Evolutionary conservation across 2,888 invertebrate genomes (phyloP), one percentile per base, ranked within the genome.

Genomic region (Dolichomitus sp.): DNA sequence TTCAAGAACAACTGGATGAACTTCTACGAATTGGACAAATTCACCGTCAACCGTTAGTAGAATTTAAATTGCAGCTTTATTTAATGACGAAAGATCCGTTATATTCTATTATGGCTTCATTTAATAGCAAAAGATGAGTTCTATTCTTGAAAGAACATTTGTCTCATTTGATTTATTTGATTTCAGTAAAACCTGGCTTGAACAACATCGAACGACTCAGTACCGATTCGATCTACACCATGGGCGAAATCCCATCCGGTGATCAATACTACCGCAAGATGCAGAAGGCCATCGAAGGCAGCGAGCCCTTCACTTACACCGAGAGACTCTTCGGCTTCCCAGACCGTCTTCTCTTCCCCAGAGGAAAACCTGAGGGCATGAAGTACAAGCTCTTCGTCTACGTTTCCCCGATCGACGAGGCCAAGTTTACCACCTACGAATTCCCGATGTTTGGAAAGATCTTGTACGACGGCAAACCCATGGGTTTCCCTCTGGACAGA

Each of bases 291-390:
- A 86, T 91, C 69, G 89, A 90, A 72, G 93, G 92, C 42, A 90
- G 87, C 77, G 92, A 91, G 61, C 92, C 92, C 6, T 92, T 92
- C 87, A 88, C 87, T 0, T 93, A 93, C 87, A 87, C 72, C 79
- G 89, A 91, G 11, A 88, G 85, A 50, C 14, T 86, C 48, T 90
- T 88, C 79, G 90, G 88, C 12, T 95, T 95, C 91, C 96, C 96
- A 11, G 94, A 95, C 81, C 95, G 96, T 86, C 93, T 97, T 65
- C 92, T 95, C 89, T 92, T 97, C 72, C 97, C 97, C 87, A 96
- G 95, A 91, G 97, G 96, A 76, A 95, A 93, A 88, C 93, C 93
- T 86, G 96, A 94, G 59, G 96, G 96, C 78, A 95, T 96, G 95
- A 94, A 95, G 17, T 96, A 94, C 94, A 94, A 95, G 85, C 92